Evolutionary conservation across 1,140 invertebrate species (phyloP), one percentile per base, ranked within the genome.

Genomic region (Saccostrea cuccullata): DNA sequence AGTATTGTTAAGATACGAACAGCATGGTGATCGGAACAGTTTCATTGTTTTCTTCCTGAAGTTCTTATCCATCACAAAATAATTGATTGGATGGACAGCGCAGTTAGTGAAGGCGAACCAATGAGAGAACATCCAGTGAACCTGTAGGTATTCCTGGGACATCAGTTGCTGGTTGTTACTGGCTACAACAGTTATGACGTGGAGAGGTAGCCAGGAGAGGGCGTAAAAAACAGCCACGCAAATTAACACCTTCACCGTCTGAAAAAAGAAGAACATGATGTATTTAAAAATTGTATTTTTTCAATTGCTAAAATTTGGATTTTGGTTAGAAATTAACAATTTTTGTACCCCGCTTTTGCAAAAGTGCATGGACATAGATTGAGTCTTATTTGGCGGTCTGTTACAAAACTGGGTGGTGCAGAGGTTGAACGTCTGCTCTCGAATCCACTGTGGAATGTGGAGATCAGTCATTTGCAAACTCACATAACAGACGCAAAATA

Each of bases 201-300:
- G 88, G 12, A 89, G 86, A 17, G 88, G 88, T 26, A 89, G 36
- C 86, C 88, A 89, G n/a, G 88, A 84, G 13, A 89, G 60, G 12
- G 86, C 77, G 84, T 89, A 89, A 15, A 55, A 84, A 5, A 89
- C 58, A 26, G 86, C 88, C 20, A 89, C 86, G 15, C 77, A 86
- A 23, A 87, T 30, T 55, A 89, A 30, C 86, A 89, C 86, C 82
- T 89, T 89, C n/a, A 89, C 70, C 23, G 88, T 89, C 88, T 89
- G 86, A 77, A 89, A 89, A n/a, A 47, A 55, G 67, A 30, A 85
- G 58, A 82, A 82, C 64, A 87, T 1, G 36, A 15, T 36, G 8
- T 9, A 47, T 9, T 47, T 47, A 47, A 47, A 36, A 47, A 47
- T 47, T 47, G 47, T 47, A 0, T 47, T 47, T 5, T 36, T 36